These are phyloP conservation scores for Pygocentrus nattereri DNA, from an alignment of 2,797 vertebrate species.

Conservation along the genomic window DNA sequence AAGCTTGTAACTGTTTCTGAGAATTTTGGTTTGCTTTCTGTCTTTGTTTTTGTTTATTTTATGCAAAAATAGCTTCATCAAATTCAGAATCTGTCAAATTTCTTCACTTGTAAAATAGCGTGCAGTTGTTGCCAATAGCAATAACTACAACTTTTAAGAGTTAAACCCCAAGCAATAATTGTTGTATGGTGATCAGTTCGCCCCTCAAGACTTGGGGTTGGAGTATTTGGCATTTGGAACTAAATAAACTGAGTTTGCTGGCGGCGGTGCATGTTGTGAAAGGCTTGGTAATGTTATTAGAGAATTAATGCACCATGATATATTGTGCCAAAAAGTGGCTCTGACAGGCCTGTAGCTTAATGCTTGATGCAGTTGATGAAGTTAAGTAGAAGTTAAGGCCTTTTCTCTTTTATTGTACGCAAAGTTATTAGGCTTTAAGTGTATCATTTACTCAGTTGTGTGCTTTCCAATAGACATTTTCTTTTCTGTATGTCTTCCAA, in stretches of 20 bases:
- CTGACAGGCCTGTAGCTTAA: slow-evolving; percentile 94
- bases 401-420: slow-evolving; percentile 89
- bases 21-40: no score
- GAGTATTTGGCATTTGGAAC: slow-evolving; percentile 38
- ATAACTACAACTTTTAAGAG: neutral
- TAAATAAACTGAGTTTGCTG: slow-evolving; percentile 53
- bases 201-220: slow-evolving; percentile 57
- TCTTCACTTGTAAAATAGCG: no score
- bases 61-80: no score
- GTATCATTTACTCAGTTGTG: neutral
- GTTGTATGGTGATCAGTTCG: slow-evolving; percentile 24
- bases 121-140: neutral
- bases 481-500: neutral
- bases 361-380: slow-evolving; percentile 88
- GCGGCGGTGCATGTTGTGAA: slow-evolving; percentile 76
- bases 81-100: no score
- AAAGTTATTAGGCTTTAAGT: slow-evolving; percentile 33
- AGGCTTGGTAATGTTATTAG: slow-evolving; percentile 96
- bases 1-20: no score
- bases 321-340: slow-evolving; percentile 95
- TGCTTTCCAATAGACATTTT: slow-evolving; percentile 2
- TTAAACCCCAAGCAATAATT: slow-evolving; percentile 2
- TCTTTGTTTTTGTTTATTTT: no score
- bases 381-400: slow-evolving; percentile 89
- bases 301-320: slow-evolving; percentile 98